These are phyloP conservation scores for Trichogramma dendrolimi DNA, from an alignment of 2,888 invertebrate species.

Conservation along the genomic window DNA sequence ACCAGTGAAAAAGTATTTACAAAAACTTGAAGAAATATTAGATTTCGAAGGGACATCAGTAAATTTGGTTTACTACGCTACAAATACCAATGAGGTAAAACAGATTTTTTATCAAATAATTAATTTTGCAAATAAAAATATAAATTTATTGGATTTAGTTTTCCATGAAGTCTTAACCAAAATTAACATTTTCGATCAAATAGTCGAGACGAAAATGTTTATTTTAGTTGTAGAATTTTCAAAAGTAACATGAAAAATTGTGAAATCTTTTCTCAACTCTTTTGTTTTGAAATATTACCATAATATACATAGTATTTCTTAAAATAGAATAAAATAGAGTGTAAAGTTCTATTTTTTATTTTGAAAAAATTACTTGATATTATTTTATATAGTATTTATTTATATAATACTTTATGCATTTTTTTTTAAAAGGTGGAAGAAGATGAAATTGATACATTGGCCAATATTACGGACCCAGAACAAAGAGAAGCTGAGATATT, in stretches of 20 bases:
- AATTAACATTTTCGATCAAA: no score
- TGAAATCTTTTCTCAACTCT: no score
- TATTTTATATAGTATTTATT: not conserved
- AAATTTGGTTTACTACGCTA: slow-evolving; percentile 1
- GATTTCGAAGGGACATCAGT: slow-evolving; percentile 7
- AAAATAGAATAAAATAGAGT: no score
- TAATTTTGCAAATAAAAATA: not conserved
- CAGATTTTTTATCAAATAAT: not conserved
- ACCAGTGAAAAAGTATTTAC: slow-evolving; percentile 13
- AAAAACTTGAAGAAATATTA: slow-evolving; percentile 22
- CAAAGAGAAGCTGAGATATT: not conserved
- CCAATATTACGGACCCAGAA: not conserved
- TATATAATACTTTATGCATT: not conserved
- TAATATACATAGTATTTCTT: no score
- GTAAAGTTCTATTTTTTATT: not conserved
- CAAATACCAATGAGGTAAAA: slow-evolving; percentile 10
- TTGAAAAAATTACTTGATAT: not conserved
- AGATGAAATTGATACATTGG: not conserved
- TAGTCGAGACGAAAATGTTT: no score
- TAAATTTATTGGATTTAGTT: not conserved
- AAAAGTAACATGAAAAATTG: no score
- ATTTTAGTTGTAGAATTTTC: no score
- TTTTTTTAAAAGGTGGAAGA: not conserved
- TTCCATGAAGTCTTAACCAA: no score
- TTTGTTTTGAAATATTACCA: no score